Evolutionary conservation across 2,888 invertebrate species (phyloP), one percentile per base, ranked within the genome.

Genomic region (Pollenia angustigena): DNA sequence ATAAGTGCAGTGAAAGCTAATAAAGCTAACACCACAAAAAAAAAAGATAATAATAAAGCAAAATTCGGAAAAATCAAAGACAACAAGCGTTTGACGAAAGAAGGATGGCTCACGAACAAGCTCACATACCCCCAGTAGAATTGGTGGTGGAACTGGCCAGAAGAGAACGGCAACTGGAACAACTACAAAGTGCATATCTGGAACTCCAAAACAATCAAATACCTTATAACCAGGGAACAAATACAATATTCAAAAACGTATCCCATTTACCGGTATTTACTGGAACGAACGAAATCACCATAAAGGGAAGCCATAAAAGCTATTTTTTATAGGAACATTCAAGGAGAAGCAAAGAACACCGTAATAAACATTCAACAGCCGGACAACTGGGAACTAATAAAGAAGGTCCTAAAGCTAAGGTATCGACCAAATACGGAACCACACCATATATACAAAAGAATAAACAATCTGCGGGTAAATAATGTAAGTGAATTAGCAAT

Each of bases 81-180:
- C 42, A 62, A 62, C 42, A 42, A n/a, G 16, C 16, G 16, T 52
- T 52, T 52, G 52, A 52, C 16, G 1, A 16, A 40, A 62, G 62
- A 44, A 62, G 62, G 40, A 62, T 62, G 62, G n/a, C n/a, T 40
- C 4, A 62, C 40, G 42, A 42, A 62, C 62, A 52, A 16, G n/a
- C 52, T 52, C 52, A 12, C 14, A 16, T 52, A 52, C n/a, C 62
- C 4, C 40, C 40, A 14, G 42, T n/a, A 16, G 62, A 62, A 42
- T 14, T 62, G 62, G 8, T 62, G 4, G 62, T 44, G 62, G 62
- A 62, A 42, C 42, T 62, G 11, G 42, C 62, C 11, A 62, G 62
- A 62, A 62, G 42, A 62, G 62, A 62, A 7, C 62, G 40, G 42
- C 42, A 62, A 42, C 40, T 62, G n/a, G 62, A 62, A 62, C 40